phyloP scores from a whole-genome alignment of 2,888 invertebrate genomes.

The Apotomis turbidana region DNA sequence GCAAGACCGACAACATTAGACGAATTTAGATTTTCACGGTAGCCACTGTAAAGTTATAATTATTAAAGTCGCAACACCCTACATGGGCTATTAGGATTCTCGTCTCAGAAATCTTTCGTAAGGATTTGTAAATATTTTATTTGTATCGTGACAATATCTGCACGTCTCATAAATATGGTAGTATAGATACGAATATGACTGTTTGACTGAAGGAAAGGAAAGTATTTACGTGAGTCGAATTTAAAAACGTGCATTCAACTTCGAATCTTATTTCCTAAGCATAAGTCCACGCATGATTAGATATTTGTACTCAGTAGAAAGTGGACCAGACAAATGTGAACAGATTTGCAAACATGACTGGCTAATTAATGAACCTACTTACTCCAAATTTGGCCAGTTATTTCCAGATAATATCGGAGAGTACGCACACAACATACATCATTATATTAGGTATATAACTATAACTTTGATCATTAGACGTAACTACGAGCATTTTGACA shows the following conservation, averaged over 20 bases:
- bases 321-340: conserved; percentile 14
- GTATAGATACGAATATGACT: neutral
- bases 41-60: too few relatives aligned
- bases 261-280: neutral
- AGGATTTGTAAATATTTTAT: too few relatives aligned
- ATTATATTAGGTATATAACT: too few relatives aligned
- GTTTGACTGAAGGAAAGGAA: conserved; percentile 13
- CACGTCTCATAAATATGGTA: neutral
- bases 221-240: neutral
- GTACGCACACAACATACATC: too few relatives aligned
- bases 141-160: conserved; percentile 1
- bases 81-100: too few relatives aligned
- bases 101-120: too few relatives aligned
- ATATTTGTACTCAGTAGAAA: conserved; percentile 25
- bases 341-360: conserved; percentile 24
- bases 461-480: too few relatives aligned
- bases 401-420: too few relatives aligned
- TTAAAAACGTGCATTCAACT: neutral
- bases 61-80: too few relatives aligned
- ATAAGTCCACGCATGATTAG: neutral
- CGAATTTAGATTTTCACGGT: too few relatives aligned
- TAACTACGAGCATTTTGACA: too few relatives aligned
- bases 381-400: neutral
- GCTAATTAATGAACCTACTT: conserved; percentile 6
- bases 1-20: too few relatives aligned